Evolutionary conservation across 2,113 vertebrate species (phyloP).

Genomic region (Columba janthina): DNA sequence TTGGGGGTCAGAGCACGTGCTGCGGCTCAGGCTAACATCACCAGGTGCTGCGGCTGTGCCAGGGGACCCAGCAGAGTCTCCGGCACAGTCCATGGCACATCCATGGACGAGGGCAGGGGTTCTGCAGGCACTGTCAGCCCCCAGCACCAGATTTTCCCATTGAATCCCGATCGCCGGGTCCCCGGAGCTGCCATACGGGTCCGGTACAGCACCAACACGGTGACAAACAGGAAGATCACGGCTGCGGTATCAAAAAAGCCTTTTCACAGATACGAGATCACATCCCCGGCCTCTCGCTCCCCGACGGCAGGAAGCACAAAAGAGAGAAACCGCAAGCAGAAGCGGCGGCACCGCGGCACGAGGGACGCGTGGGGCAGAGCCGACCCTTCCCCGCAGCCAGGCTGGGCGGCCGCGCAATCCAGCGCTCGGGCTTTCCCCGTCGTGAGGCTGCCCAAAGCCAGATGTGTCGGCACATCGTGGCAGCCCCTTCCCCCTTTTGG

Average conservation of each 20-base stretch:
- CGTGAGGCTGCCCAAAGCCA: neutral
- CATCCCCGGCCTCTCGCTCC: neutral
- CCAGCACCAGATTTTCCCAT: neutral
- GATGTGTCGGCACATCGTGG: fast-evolving
- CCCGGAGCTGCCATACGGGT: fast-evolving
- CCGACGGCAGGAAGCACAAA: constrained; percentile 6
- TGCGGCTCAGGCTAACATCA: too few relatives aligned
- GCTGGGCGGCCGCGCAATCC: neutral
- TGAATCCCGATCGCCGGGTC: fast-evolving
- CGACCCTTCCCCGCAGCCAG: neutral
- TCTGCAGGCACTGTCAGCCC: neutral
- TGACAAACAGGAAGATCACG: constrained; percentile 60
- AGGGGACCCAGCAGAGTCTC: fast-evolving
- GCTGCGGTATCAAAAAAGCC: neutral
- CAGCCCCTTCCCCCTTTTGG: neutral
- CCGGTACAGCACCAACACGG: neutral
- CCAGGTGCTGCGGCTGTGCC: fast-evolving
- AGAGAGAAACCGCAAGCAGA: constrained; percentile 37
- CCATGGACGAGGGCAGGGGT: fast-evolving
- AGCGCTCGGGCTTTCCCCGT: too few relatives aligned
- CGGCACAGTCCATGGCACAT: fast-evolving
- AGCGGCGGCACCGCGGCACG: neutral
- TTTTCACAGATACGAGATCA: neutral
- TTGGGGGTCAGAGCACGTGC: too few relatives aligned
- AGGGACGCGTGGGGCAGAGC: neutral